Evolutionary conservation across 1,140 invertebrate species (phyloP), one percentile per base, ranked within the genome.

Genomic region (Drosophila serrata): DNA sequence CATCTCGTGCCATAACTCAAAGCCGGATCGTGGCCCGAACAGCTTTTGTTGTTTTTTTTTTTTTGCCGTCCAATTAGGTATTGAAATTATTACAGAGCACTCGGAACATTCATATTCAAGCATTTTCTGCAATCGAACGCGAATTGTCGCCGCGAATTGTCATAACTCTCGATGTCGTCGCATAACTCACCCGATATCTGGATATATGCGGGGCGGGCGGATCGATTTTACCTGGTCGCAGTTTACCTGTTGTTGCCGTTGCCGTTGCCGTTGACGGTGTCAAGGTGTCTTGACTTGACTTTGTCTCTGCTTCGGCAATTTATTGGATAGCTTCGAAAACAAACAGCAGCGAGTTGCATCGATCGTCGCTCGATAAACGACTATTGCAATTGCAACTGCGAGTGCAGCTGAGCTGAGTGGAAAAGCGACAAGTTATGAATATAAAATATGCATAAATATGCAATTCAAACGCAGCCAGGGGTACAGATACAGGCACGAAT

Each of bases 381-480:
- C 75, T 68, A 22, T 63, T 63, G 46, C 59, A 62, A 35, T 40
- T 65, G 59, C 60, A 56, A 22, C 22, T 22, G 31, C 39, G 40
- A 46, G 37, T 57, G 73, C 64, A 65, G 73, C 74, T 75, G 73
- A 69, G 75, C 37, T 35, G n/a, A 42, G 64, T 65, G 55, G 53
- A 64, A 51, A 59, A 75, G 85, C 85, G 85, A 88, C 85, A 90
- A 88, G 85, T 88, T 88, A 88, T 88, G 85, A 88, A 88, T 88
- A 88, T 88, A 90, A 88, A 88, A 88, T 88, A 88, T 88, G 81
- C 85, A 85, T 82, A 90, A 90, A 84, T 90, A 84, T 81, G 73
- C 85, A 75, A 76, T 67, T 61, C 46, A 70, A 69, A 62, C 63
- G 60, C 70, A 61, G 59, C 45, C 63, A 59, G 46, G 43, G 81